phyloP scores from a whole-genome alignment of 2,797 vertebrate genomes.

The Hipposideros larvatus region DNA sequence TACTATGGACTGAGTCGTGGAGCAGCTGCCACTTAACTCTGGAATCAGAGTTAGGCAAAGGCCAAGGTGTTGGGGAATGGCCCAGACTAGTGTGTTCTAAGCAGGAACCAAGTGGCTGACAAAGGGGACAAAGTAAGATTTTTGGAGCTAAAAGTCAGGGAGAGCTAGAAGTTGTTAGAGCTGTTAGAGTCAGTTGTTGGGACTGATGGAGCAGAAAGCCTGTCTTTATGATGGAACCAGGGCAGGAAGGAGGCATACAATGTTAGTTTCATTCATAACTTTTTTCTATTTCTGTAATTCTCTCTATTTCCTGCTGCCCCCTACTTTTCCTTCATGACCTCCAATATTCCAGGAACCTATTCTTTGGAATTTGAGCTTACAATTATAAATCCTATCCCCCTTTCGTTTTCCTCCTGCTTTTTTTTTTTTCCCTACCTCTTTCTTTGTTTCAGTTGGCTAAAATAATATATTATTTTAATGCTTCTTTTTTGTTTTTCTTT shows the following conservation, averaged over 20 bases:
- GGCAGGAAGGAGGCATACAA: not conserved
- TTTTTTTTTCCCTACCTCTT: not conserved
- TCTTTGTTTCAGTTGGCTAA: not conserved
- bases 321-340: not conserved
- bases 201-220: not conserved
- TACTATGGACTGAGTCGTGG: not conserved
- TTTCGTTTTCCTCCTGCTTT: not conserved
- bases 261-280: not conserved
- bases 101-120: not conserved
- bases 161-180: not conserved
- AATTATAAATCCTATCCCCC: not conserved
- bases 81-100: not conserved
- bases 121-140: not conserved
- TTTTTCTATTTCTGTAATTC: not conserved
- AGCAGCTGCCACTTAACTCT: not conserved
- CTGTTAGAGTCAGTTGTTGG: not conserved
- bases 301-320: not conserved
- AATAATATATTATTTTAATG: not conserved
- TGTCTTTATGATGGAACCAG: not conserved
- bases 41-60: not conserved
- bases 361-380: not conserved
- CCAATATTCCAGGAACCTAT: not conserved
- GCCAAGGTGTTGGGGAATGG: not conserved
- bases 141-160: not conserved
- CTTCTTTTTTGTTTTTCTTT: not conserved